Evolutionary conservation across 2,113 vertebrate species (phyloP).

Genomic region (Poeciliopsis prolifica): DNA sequence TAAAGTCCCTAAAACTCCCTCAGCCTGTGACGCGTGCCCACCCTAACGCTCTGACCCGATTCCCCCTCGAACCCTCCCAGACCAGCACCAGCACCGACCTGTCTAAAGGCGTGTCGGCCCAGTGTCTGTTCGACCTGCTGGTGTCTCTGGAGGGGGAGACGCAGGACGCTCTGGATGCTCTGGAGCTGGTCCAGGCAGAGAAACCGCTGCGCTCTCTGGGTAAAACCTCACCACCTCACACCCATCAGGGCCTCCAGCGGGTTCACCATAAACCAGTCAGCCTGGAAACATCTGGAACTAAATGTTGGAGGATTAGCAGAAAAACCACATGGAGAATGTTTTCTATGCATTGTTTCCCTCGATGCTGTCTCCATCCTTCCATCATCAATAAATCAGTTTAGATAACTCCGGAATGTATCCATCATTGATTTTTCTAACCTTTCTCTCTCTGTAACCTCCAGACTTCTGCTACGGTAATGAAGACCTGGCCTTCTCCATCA

Average conservation of each 20-base stretch:
- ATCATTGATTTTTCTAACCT: neutral
- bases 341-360: too few relatives aligned
- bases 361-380: too few relatives aligned
- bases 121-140: constrained; percentile 96
- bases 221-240: constrained; percentile 62
- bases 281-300: too few relatives aligned
- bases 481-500: constrained; percentile 94
- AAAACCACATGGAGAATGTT: too few relatives aligned
- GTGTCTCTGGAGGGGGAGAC: constrained; percentile 95
- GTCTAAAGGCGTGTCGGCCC: constrained; percentile 93
- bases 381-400: neutral
- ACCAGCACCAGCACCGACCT: constrained; percentile 83
- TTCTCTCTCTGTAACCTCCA: constrained; percentile 50
- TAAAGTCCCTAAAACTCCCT: neutral
- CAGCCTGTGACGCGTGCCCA: neutral
- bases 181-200: constrained; percentile 96
- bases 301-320: too few relatives aligned
- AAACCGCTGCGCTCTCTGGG: constrained; percentile 96
- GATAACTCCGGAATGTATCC: neutral
- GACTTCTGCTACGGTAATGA: constrained; percentile 99
- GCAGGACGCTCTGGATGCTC: constrained; percentile 89
- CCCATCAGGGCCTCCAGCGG: too few relatives aligned
- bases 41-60: neutral
- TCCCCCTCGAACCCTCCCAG: constrained; percentile 36
- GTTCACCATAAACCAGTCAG: neutral